These are phyloP conservation scores for Oreotrochilus melanogaster DNA, from an alignment of 2,113 vertebrate species.

Conservation along the genomic window DNA sequence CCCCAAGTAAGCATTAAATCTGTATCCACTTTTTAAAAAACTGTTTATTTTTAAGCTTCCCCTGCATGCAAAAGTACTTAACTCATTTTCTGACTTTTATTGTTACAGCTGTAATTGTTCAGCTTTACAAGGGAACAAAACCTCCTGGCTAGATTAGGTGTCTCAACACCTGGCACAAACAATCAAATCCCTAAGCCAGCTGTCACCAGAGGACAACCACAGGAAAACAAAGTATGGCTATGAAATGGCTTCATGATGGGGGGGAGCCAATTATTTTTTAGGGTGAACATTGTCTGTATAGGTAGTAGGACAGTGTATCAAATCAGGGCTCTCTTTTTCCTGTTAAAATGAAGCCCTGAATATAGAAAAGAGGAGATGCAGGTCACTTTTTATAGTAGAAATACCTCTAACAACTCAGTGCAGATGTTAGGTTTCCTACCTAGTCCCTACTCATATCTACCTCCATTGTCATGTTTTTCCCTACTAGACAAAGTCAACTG, in stretches of 20 bases:
- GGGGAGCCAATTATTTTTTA: not conserved
- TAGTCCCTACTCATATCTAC: not conserved
- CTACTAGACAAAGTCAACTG: not conserved
- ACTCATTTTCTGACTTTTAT: not conserved
- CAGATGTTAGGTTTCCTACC: not conserved
- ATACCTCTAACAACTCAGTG: not conserved
- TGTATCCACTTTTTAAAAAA: not conserved
- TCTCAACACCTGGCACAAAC: not conserved
- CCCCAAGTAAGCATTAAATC: not conserved
- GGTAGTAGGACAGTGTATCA: not conserved
- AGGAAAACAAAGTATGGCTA: not conserved
- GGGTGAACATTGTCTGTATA: not conserved
- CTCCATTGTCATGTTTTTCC: accelerated
- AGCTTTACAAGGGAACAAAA: slow-evolving; percentile 25
- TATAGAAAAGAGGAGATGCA: not conserved
- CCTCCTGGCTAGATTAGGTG: not conserved
- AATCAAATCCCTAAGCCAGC: not conserved
- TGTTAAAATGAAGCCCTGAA: not conserved
- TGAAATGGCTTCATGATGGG: not conserved
- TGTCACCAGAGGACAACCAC: not conserved
- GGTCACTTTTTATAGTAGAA: accelerated
- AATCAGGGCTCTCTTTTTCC: not conserved
- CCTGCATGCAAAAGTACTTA: not conserved
- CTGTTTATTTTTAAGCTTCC: not conserved
- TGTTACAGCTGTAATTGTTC: not conserved